Conservation (phyloP, 1,140 invertebrate genomes). For the Panagrolaimus sp. region DNA sequence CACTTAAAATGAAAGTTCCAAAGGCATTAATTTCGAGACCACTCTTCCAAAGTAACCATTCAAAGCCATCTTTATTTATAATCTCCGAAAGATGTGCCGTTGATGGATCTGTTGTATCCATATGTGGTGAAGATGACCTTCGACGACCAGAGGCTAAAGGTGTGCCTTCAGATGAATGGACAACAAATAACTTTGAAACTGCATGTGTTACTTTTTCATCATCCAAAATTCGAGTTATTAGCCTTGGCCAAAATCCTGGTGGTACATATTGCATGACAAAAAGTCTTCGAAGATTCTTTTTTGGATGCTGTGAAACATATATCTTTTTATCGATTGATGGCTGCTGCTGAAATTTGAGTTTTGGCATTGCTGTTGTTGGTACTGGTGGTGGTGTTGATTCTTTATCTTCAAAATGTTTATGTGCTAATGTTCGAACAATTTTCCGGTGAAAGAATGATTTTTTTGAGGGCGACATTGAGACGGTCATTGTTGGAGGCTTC, state of each 20-base stretch:
- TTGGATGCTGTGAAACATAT: neutral
- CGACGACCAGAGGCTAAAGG: constrained; percentile 22
- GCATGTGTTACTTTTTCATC: constrained; percentile 68
- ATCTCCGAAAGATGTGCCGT: neutral
- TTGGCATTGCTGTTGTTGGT: neutral
- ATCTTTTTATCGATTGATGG: neutral
- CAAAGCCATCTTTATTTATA: constrained; percentile 61
- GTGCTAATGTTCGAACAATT: constrained; percentile 21
- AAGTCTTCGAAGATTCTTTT: constrained; percentile 53
- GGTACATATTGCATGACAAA: constrained; percentile 86
- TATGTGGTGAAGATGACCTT: neutral
- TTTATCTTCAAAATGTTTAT: constrained; percentile 16
- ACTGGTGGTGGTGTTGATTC: neutral
- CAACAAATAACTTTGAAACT: constrained; percentile 66
- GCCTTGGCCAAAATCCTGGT: constrained; percentile 90
- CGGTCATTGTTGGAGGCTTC: constrained; percentile 9
- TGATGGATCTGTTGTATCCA: neutral
- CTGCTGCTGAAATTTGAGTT: neutral
- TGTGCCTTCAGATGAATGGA: constrained; percentile 59
- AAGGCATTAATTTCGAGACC: constrained; percentile 80
- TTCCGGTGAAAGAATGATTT: constrained; percentile 25
- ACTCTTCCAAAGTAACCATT: constrained; percentile 92
- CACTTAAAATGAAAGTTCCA: constrained; percentile 65
- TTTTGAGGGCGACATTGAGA: constrained; percentile 26
- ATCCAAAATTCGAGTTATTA: constrained; percentile 82